phyloP scores from a whole-genome alignment of 2,888 invertebrate species.

The Lamellibrachia satsuma region DNA sequence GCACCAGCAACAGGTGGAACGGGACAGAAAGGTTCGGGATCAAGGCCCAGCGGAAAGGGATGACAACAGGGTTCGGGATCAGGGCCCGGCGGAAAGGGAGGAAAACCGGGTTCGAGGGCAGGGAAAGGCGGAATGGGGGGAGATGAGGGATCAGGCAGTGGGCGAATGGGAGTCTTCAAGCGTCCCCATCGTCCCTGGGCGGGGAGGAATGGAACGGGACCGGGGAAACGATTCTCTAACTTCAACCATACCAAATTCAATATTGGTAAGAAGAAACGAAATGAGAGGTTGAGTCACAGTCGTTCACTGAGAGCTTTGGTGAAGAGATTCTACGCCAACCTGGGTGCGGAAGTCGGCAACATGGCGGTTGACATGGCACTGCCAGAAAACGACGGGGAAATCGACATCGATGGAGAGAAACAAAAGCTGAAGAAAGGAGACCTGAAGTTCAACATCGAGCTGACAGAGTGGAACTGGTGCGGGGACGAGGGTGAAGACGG shows the following conservation, averaged over 20 bases:
- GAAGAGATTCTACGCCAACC: not conserved
- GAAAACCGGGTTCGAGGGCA: not conserved
- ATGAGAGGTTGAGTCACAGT: not conserved
- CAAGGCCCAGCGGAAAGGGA: not conserved
- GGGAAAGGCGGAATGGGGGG: not conserved
- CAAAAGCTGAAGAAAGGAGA: not conserved
- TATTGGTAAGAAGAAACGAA: not conserved
- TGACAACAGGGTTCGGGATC: not conserved
- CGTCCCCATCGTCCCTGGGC: not conserved
- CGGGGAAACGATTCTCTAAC: not conserved
- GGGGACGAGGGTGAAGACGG: not conserved
- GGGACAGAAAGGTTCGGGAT: no score
- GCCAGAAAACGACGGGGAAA: not conserved
- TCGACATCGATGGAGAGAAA: constrained; percentile 4
- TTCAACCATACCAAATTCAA: not conserved
- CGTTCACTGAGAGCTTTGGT: not conserved
- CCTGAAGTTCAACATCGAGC: not conserved
- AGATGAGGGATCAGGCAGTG: not conserved
- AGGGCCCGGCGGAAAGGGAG: no score
- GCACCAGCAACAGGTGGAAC: no score
- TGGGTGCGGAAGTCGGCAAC: not conserved
- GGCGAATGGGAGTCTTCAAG: not conserved
- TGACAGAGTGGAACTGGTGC: not conserved
- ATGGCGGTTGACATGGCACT: not conserved
- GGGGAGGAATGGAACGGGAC: not conserved